These are phyloP conservation scores for Ridgeia piscesae DNA, from an alignment of 1,140 invertebrate genomes.

Conservation along the genomic window DNA sequence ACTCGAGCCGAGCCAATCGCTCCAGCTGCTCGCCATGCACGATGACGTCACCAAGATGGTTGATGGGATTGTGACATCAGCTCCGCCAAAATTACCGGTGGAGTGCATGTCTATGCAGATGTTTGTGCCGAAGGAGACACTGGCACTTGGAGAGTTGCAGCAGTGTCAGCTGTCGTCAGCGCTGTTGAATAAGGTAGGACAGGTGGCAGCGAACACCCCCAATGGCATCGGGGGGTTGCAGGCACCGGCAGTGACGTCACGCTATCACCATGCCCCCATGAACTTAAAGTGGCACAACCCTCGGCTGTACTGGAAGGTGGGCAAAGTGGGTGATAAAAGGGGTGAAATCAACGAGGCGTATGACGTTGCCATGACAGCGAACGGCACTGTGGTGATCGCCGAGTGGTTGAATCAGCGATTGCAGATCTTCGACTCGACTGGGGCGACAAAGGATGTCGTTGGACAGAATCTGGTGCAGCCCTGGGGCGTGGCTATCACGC, in stretches of 20 bases:
- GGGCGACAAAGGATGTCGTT: conserved; percentile 22
- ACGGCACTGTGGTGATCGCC: conserved; percentile 22
- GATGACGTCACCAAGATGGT: conserved; percentile 27
- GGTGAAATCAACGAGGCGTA: conserved; percentile 31
- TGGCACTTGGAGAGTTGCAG: conserved; percentile 26
- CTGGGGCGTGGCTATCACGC: conserved; percentile 26
- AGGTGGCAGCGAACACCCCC: neutral
- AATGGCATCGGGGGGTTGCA: neutral
- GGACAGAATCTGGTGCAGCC: conserved; percentile 26
- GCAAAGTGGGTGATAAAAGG: conserved; percentile 12
- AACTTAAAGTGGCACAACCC: conserved; percentile 26
- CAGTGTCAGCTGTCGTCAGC: conserved; percentile 22
- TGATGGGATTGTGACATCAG: neutral
- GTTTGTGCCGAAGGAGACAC: conserved; percentile 26
- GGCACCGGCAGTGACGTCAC: neutral
- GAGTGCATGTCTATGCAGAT: conserved; percentile 21
- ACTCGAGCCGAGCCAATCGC: conserved; percentile 22
- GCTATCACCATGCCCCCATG: conserved; percentile 8
- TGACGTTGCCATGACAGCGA: conserved; percentile 26
- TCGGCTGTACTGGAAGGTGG: conserved; percentile 24
- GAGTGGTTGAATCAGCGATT: conserved; percentile 30
- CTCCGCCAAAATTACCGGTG: conserved; percentile 17
- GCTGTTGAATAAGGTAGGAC: conserved; percentile 15
- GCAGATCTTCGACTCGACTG: conserved; percentile 28
- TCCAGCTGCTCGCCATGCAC: conserved; percentile 28